Base-by-base conservation (phyloP, 2,888 invertebrate species). In the Chrysolina americana region DNA sequence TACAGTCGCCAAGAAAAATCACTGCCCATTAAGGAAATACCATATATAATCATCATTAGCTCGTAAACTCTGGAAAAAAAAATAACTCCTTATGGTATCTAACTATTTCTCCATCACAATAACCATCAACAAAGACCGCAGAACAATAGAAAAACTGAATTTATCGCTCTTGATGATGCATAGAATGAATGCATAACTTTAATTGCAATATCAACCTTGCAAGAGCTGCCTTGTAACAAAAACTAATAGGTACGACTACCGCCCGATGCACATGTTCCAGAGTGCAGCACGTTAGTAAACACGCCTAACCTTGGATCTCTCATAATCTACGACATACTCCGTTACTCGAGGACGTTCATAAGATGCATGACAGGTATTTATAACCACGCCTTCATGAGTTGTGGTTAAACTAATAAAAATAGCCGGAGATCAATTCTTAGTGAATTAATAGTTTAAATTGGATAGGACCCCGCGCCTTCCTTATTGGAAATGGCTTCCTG, bases 231-330 rank as follows among this genome's bases (percentile, higher is more conserved):
- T 65, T 65, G 28, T 65, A 65, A 65, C 65, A 47, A 23, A 65
- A 28, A 53, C 53, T 17, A 19, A 53, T 53, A 13, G n/a, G 19
- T n/a, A n/a, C n/a, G n/a, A 17, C 10, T 53, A 19, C 4, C 53
- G 17, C 11, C 23, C 28, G 59, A 36, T 59, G 62, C 69, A 70
- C 73, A 70, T 74, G 70, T 66, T 70, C 62, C 28, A 50, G 63
- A 19, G 62, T 59, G 28, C 50, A 66, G 63, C 74, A 74, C 70
- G 74, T 70, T 74, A 66, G 66, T 74, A 74, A 74, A 74, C 74
- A 74, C 66, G 74, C 66, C 48, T 66, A 70, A 53, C 74, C 74
- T 74, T 74, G 66, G 50, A 70, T 74, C 66, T 50, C 70, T 28
- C 53, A 65, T 70, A 73, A 73, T 70, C 73, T 73, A 74, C 74